These are phyloP conservation scores for Mugil cephalus DNA, from an alignment of 2,113 vertebrate species.

Conservation along the genomic window DNA sequence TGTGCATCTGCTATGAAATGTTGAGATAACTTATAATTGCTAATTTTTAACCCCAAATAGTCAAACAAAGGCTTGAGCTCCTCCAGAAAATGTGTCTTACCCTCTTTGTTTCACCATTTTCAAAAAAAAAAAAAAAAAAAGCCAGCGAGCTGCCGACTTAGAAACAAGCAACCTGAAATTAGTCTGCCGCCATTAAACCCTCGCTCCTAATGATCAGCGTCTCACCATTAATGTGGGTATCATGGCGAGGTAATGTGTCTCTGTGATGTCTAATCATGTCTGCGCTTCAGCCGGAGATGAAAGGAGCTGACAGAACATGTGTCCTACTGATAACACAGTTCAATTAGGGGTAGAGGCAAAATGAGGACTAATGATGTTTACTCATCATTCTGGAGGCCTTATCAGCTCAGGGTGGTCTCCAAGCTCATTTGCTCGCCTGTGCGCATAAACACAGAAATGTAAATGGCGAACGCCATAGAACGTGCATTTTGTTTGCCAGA, in stretches of 20 bases:
- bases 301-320: slow-evolving; percentile 64
- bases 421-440: slow-evolving; percentile 8
- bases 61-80: not conserved
- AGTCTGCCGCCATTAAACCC: slow-evolving; percentile 50
- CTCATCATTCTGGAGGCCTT: slow-evolving; percentile 37
- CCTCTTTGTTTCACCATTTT: not conserved
- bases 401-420: slow-evolving; percentile 35
- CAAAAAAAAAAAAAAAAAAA: slow-evolving; percentile 14
- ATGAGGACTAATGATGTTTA: slow-evolving; percentile 74
- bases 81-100: not conserved
- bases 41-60: slow-evolving; percentile 3
- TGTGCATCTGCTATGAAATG: not conserved
- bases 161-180: slow-evolving; percentile 55
- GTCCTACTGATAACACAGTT: slow-evolving; percentile 64
- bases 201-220: slow-evolving; percentile 55
- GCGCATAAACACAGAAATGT: not conserved
- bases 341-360: slow-evolving; percentile 62
- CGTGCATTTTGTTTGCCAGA: not conserved
- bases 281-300: slow-evolving; percentile 63
- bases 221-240: slow-evolving; percentile 58
- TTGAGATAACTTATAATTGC: not conserved
- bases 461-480: slow-evolving; percentile 4
- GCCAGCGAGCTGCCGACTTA: slow-evolving; percentile 16
- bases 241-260: slow-evolving; percentile 63
- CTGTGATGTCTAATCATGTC: slow-evolving; percentile 73